phyloP scores from a whole-genome alignment of 2,113 vertebrate species.

The Chloebia gouldiae region DNA sequence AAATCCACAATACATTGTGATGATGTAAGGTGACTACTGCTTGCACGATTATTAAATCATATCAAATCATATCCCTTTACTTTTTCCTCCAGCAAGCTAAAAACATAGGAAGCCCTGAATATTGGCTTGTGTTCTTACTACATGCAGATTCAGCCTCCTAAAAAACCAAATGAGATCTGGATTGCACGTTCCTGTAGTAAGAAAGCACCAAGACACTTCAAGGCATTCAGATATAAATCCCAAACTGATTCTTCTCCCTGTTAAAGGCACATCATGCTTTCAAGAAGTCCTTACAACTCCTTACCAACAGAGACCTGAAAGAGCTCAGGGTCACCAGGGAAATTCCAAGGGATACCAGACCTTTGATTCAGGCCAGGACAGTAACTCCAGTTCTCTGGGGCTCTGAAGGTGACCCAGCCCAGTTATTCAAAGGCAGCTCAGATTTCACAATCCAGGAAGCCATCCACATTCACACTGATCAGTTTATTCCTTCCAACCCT shows the following conservation, averaged over 20 bases:
- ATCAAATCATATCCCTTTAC: background rate
- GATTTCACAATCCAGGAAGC: background rate
- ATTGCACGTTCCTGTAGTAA: background rate
- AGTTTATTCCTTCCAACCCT: background rate
- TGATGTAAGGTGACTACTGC: background rate
- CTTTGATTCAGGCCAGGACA: background rate
- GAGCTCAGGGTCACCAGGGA: background rate
- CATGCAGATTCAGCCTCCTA: background rate
- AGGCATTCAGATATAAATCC: background rate
- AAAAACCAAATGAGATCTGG: background rate
- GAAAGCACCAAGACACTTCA: background rate
- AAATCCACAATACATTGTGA: background rate
- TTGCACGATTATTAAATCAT: background rate
- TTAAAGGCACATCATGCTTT: background rate
- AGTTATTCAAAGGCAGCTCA: background rate
- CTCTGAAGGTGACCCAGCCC: background rate
- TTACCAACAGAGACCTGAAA: background rate
- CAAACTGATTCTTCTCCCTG: background rate
- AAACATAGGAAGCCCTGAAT: background rate
- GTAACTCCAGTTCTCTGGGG: background rate
- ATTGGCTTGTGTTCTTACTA: background rate
- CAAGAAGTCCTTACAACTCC: background rate
- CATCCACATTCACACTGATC: rapidly evolving
- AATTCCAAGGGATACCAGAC: background rate
- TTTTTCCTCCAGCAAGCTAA: background rate